Conservation (phyloP, 2,113 vertebrate genomes). For the Marmota flaviventris region DNA sequence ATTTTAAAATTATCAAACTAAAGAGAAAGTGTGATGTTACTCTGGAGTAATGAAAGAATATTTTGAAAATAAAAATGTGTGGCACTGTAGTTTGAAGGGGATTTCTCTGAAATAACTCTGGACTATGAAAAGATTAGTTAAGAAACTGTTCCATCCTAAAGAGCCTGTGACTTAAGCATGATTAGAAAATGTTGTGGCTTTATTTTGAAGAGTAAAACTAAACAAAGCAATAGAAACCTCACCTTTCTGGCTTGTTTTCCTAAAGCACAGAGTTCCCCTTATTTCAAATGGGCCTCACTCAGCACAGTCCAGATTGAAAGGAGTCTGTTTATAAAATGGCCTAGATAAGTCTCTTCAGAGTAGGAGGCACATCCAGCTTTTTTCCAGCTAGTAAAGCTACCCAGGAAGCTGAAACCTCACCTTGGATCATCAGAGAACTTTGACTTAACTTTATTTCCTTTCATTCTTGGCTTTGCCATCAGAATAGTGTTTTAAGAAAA, state of each 20-base stretch:
- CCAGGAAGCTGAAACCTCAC: not conserved
- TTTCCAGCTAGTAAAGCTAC: constrained; percentile 23
- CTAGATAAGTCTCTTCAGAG: constrained; percentile 5
- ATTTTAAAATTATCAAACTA: constrained; percentile 54
- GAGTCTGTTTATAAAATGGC: constrained; percentile 51
- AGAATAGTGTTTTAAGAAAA: constrained; percentile 20
- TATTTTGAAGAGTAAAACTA: constrained; percentile 77
- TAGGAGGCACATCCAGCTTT: constrained; percentile 39
- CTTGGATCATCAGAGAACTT: constrained; percentile 15
- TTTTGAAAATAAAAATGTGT: constrained; percentile 31
- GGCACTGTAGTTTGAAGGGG: not conserved
- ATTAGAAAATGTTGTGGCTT: constrained; percentile 64
- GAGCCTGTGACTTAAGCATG: constrained; percentile 44
- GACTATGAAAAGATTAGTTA: constrained; percentile 33
- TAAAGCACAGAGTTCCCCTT: constrained; percentile 58
- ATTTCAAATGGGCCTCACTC: constrained; percentile 62
- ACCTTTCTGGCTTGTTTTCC: constrained; percentile 67
- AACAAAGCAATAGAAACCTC: constrained; percentile 63
- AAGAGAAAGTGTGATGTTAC: constrained; percentile 35
- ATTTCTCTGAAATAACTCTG: constrained; percentile 34
- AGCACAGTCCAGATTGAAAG: constrained; percentile 39
- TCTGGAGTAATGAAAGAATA: not conserved
- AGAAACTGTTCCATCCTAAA: constrained; percentile 49
- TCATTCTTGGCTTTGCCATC: constrained; percentile 55
- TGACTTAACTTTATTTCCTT: constrained; percentile 65